Percentiles rank a stretch among this genome's conserved stretches.
Evolutionary conservation across 2,888 invertebrate species (phyloP).

Genomic region (Panopea generosa): DNA sequence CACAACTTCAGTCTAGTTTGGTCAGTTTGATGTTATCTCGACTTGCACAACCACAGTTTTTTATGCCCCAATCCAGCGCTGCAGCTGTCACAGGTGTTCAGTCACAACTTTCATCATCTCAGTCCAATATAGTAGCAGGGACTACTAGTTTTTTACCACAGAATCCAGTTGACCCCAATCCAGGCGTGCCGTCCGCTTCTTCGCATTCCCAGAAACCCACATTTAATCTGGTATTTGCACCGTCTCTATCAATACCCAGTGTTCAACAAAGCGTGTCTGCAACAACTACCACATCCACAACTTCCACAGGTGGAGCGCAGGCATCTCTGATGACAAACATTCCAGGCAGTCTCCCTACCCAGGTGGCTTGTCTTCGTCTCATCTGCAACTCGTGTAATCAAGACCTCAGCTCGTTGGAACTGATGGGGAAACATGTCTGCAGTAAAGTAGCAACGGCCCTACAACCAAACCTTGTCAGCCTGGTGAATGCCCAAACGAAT

Average conservation of each 20-base stretch:
- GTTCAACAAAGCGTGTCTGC: background rate
- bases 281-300: background rate
- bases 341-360: background rate
- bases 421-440: conserved; percentile 26
- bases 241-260: background rate
- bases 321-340: background rate
- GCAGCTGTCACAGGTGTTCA: background rate
- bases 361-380: background rate
- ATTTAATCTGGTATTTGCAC: conserved; percentile 24
- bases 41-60: background rate
- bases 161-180: background rate
- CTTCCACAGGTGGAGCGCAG: background rate
- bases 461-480: background rate
- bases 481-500: too few relatives aligned
- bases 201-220: conserved; percentile 14
- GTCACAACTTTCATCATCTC: background rate
- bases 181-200: background rate
- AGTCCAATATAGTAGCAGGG: background rate
- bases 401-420: conserved; percentile 19
- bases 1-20: too few relatives aligned
- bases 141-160: too few relatives aligned
- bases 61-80: too few relatives aligned
- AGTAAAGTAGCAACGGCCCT: background rate
- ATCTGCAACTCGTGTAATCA: conserved; percentile 26
- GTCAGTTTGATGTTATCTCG: background rate